phyloP scores from a whole-genome alignment of 1,140 invertebrate species.

The Globodera rostochiensis region DNA sequence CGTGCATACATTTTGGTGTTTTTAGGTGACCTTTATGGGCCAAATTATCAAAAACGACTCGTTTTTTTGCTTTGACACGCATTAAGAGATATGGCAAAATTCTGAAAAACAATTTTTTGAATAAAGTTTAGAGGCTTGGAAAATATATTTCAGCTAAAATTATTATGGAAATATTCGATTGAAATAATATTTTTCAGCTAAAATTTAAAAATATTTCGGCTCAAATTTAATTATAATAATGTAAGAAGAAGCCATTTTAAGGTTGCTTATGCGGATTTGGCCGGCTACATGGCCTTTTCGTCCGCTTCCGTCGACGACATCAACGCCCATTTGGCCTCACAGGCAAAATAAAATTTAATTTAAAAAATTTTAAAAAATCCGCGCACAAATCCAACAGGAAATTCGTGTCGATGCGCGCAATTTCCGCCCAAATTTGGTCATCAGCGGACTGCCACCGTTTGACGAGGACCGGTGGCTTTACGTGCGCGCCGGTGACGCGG shows the following conservation, averaged over 20 bases:
- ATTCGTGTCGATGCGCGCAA: constrained; percentile 68
- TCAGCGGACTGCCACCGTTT: constrained; percentile 72
- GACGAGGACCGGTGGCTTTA: constrained; percentile 69
- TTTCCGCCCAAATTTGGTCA: constrained; percentile 75
- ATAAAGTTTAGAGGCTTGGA: background rate
- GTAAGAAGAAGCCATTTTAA: constrained; percentile 39
- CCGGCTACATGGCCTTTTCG: constrained; percentile 72
- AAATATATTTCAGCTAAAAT: background rate
- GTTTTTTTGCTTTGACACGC: no score
- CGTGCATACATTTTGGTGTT: no score
- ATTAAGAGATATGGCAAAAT: no score
- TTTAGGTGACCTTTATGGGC: no score
- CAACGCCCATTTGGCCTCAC: constrained; percentile 11
- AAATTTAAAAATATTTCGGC: no score
- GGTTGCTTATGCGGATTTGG: constrained; percentile 72
- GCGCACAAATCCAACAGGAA: background rate
- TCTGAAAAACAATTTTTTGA: no score
- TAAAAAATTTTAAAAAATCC: background rate
- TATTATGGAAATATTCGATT: no score
- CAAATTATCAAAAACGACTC: no score
- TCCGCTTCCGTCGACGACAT: constrained; percentile 70
- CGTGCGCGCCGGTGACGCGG: constrained; percentile 51
- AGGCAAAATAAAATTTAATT: background rate
- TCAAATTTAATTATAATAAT: no score
- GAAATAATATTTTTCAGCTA: no score